Conservation (phyloP, 2,113 vertebrate species). For the Cricetomys ansorgei region DNA sequence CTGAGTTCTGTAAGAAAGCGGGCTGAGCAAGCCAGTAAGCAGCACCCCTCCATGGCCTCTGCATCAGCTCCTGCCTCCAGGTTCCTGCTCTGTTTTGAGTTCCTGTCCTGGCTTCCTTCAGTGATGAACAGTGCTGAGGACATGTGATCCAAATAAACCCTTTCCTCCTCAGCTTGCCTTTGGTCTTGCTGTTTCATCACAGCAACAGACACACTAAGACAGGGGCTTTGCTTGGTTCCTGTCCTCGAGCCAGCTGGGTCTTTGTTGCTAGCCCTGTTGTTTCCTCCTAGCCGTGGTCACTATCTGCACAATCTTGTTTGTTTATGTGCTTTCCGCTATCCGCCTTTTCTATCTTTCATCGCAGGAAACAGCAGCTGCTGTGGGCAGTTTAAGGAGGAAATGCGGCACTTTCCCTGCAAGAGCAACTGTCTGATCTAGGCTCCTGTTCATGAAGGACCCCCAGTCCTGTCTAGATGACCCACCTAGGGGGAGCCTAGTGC, state of each 20-base stretch:
- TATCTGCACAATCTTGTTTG: neutral
- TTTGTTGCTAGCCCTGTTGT: neutral
- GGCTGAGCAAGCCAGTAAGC: neutral
- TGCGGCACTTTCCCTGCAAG: neutral
- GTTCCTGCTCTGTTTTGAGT: neutral
- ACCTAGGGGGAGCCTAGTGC: neutral
- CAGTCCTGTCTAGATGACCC: neutral
- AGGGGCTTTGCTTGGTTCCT: neutral
- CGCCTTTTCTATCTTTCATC: neutral
- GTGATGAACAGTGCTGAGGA: neutral
- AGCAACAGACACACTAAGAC: neutral
- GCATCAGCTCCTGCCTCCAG: neutral
- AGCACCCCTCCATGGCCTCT: neutral
- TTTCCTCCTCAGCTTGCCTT: neutral
- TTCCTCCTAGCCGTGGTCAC: slow-evolving; percentile 21
- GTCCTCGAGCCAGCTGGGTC: neutral
- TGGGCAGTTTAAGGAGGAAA: slow-evolving; percentile 14
- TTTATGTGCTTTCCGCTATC: slow-evolving; percentile 22
- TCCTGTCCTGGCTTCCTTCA: neutral
- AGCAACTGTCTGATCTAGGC: neutral
- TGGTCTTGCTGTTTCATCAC: neutral
- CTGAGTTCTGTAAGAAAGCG: neutral
- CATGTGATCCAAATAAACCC: neutral
- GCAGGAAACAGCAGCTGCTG: neutral
- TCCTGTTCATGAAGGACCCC: neutral